Conservation (phyloP, 53 echinoderm and acorn worm species). For the Actinopyga echinites region DNA sequence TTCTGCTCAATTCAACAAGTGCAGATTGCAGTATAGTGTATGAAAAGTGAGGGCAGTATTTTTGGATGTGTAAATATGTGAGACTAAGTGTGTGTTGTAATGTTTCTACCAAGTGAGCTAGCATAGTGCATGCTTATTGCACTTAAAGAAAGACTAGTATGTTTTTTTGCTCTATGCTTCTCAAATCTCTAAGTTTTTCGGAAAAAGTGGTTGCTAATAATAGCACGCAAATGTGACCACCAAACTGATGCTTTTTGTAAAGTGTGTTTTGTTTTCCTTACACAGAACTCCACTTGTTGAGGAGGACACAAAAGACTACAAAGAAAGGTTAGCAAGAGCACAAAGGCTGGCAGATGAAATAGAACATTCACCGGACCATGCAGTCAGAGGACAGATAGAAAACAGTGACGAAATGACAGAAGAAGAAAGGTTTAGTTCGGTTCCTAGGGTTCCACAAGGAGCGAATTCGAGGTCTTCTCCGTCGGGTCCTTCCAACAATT, state of each 20-base stretch:
- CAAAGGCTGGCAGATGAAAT: conserved; percentile 78
- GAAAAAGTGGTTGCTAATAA: too few relatives aligned
- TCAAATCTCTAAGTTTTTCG: too few relatives aligned
- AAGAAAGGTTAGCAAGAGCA: conserved; percentile 65
- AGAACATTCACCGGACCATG: conserved; percentile 63
- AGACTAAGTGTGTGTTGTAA: too few relatives aligned
- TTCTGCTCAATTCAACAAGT: too few relatives aligned
- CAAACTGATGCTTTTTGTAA: background rate
- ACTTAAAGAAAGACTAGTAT: too few relatives aligned
- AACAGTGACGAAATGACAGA: conserved; percentile 65
- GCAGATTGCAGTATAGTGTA: too few relatives aligned
- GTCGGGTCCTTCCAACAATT: conserved; percentile 40
- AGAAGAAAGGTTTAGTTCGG: conserved; percentile 87
- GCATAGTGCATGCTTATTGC: too few relatives aligned
- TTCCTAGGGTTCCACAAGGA: conserved; percentile 51
- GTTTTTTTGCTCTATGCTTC: too few relatives aligned
- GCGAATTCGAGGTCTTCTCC: background rate
- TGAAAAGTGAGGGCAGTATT: too few relatives aligned
- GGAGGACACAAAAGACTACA: conserved; percentile 78
- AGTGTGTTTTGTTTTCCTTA: background rate
- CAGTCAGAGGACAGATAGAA: conserved; percentile 49
- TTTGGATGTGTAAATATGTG: too few relatives aligned
- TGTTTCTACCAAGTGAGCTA: too few relatives aligned
- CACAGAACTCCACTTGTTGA: conserved; percentile 70
- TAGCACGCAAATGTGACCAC: too few relatives aligned